These are phyloP conservation scores for Choristoneura fumiferana DNA, from an alignment of 1,140 invertebrate species.

Conservation along the genomic window DNA sequence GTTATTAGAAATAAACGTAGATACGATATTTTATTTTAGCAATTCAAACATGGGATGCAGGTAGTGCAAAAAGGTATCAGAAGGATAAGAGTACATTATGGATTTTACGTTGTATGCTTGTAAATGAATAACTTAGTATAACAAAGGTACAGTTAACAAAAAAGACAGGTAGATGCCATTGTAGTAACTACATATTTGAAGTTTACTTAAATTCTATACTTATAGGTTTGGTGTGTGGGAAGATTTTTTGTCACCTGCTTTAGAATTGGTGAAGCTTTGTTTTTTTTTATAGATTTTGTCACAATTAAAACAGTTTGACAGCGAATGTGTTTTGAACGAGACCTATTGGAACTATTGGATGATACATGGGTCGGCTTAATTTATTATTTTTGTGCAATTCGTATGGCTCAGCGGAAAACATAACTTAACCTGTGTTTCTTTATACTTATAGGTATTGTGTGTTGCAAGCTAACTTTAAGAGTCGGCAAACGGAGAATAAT, in stretches of 20 bases:
- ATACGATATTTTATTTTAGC: too few relatives aligned
- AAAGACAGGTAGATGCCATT: constrained; percentile 22
- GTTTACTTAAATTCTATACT: constrained; percentile 8
- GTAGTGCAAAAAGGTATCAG: constrained; percentile 1
- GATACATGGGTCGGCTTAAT: not conserved
- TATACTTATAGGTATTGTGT: too few relatives aligned
- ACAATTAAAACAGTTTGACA: too few relatives aligned
- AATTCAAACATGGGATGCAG: not conserved
- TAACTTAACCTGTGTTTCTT: not conserved
- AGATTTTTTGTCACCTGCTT: constrained; percentile 24
- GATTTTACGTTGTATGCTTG: not conserved
- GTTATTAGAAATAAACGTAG: too few relatives aligned
- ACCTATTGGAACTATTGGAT: not conserved
- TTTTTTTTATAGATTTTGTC: too few relatives aligned
- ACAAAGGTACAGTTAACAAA: not conserved
- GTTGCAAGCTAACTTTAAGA: too few relatives aligned
- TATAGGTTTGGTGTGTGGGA: constrained; percentile 30
- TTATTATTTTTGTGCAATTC: constrained; percentile 7
- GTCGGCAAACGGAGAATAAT: too few relatives aligned
- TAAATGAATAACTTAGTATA: constrained; percentile 1
- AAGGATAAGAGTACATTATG: constrained; percentile 6
- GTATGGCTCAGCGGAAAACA: not conserved
- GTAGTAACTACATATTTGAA: constrained; percentile 10
- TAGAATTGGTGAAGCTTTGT: not conserved
- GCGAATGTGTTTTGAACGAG: too few relatives aligned